Conservation (phyloP, 2,888 invertebrate species). For the Platerodrilus igneus region DNA sequence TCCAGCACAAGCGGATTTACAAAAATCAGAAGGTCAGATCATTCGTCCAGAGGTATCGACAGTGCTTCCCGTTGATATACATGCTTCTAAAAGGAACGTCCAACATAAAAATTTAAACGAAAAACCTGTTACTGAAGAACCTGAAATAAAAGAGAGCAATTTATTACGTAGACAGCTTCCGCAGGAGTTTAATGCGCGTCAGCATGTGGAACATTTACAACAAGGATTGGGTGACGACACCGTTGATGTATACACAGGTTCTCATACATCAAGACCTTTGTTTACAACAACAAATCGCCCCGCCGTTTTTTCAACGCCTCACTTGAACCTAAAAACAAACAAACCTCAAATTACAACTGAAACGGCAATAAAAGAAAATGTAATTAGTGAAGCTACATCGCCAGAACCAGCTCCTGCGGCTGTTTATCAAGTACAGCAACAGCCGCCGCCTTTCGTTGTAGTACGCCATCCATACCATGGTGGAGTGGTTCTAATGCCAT, state of each 20-base stretch:
- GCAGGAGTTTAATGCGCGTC: conserved; percentile 51
- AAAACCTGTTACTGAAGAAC: conserved; percentile 51
- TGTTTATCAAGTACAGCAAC: conserved; percentile 49
- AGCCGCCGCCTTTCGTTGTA: conserved; percentile 46
- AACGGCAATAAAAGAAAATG: conserved; percentile 49
- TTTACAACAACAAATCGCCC: conserved; percentile 61
- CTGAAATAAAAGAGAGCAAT: conserved; percentile 54
- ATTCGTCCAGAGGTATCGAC: conserved; percentile 39
- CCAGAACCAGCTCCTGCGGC: conserved; percentile 54
- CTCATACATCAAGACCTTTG: conserved; percentile 60
- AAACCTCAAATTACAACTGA: conserved; percentile 32
- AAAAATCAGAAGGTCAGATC: conserved; percentile 42
- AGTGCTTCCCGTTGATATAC: conserved; percentile 37
- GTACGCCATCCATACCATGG: conserved; percentile 47
- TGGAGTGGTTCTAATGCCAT: conserved; percentile 42
- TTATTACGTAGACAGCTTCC: conserved; percentile 59
- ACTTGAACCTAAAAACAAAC: too few relatives aligned
- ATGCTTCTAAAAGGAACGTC: conserved; percentile 35
- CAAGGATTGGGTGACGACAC: conserved; percentile 63
- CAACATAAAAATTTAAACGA: conserved; percentile 43
- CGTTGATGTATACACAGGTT: conserved; percentile 64
- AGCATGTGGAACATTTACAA: conserved; percentile 55
- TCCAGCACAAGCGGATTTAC: conserved; percentile 26
- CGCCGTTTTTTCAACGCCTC: conserved; percentile 47
- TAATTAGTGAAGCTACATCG: conserved; percentile 51